Evolutionary conservation across 2,797 vertebrate genomes (phyloP), one percentile per base, ranked within the genome.

Genomic region (Lacerta agilis): DNA sequence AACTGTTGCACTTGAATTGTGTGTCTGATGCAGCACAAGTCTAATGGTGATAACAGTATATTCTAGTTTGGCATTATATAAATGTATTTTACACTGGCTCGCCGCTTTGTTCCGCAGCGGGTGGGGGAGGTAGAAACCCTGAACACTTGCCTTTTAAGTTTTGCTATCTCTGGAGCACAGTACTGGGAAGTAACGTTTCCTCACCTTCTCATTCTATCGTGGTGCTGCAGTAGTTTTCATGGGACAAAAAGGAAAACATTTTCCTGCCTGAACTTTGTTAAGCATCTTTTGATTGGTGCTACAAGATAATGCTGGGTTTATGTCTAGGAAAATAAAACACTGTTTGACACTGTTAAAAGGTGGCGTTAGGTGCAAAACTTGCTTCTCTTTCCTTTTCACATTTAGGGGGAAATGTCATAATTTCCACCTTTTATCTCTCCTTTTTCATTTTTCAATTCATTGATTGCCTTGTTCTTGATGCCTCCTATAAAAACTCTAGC

Each of bases 401-500:
- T 85, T 6, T 49, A 79, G 77, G 89, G 0, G 67, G 11, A 83
- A n/a, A 33, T 76, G 43, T 71, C 41, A 75, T 36, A 79, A 80
- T 79, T 88, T 86, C 86, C 66, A 76, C 29, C 78, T 69, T 0
- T 91, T 93, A 75, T 90, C 78, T 90, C 64, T 29, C 66, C 73
- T 43, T 10, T 88, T 87, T 1, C 25, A 58, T 38, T 73, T 78
- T 91, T 49, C 67, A 79, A 85, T 93, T 92, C 77, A n/a, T 91
- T 93, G 73, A 49, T 10, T 89, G 66, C 0, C 0, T 64, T 55
- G 43, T 82, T 93, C 78, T 89, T 93, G 81, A 41, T 90, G 92
- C 88, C 82, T 87, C 1, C 0, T 77, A 83, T 83, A 91, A 92
- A 90, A 94, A 90, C 76, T 92, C 78, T 11, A 83, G 75, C 79